Base-by-base conservation (phyloP, 2,888 invertebrate species). In the Eretmocerus hayati region DNA sequence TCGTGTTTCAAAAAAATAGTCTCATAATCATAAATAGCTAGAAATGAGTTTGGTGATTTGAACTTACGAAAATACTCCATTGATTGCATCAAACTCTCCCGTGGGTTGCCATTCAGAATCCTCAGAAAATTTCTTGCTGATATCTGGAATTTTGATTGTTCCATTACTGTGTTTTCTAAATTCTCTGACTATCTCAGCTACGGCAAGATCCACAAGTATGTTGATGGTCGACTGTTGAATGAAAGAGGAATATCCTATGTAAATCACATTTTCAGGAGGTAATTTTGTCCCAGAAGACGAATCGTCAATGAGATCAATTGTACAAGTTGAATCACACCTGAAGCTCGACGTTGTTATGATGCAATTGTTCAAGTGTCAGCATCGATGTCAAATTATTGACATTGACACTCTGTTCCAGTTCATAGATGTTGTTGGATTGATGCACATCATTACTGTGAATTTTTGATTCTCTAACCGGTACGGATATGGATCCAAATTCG, bases 31-130 rank as follows among this genome's bases (percentile, higher is more conserved):
- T n/a, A n/a, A n/a, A n/a, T n/a, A n/a, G n/a, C n/a, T n/a, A n/a
- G n/a, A n/a, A n/a, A n/a, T n/a, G n/a, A n/a, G n/a, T n/a, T n/a
- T n/a, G n/a, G n/a, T n/a, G n/a, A n/a, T n/a, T n/a, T 18, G 16
- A 11, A 53, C 49, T 50, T 30, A 50, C 53, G 32, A 42, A 33
- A 53, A 50, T 2, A 5, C 15, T 18, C 48, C 50, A 30, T 46
- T 31, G 6, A 8, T 19, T 3, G 48, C 46, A 23, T 48, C 21
- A 13, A 53, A 48, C 33, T 47, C 19, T 18, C 35, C 42, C n/a
- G 13, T 4, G 2, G 36, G 22, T 37, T 42, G 46, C 39, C 35
- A 44, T 2, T 15, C 15, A 5, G 26, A 23, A 30, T 33, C 23
- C 6, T 22, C 19, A 9, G 33, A 3, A 32, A 54, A 49, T 13